These are phyloP conservation scores for Brachionus angularis DNA, from an alignment of 1,140 invertebrate genomes.

Conservation along the genomic window DNA sequence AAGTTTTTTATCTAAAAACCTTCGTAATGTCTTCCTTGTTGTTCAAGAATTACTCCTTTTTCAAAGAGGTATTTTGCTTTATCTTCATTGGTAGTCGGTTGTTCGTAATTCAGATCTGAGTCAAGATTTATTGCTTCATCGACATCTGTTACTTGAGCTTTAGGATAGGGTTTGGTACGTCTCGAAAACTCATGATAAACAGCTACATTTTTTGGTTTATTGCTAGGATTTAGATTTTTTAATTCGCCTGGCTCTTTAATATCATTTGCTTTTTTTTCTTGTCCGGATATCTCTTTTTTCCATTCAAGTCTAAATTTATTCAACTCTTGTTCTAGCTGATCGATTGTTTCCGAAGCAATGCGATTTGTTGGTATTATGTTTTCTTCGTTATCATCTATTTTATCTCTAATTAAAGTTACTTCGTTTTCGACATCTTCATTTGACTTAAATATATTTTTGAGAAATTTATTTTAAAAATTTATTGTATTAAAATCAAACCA, in stretches of 20 bases:
- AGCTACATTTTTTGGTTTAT: not conserved
- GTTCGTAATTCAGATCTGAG: slow-evolving; percentile 13
- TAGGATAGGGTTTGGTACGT: slow-evolving; percentile 17
- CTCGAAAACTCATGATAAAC: not conserved
- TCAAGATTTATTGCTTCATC: not conserved
- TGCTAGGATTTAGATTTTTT: too few species aligned
- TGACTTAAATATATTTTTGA: too few species aligned
- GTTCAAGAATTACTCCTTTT: slow-evolving; percentile 36
- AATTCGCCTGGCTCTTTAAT: not conserved
- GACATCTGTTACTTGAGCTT: not conserved
- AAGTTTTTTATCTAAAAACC: not conserved
- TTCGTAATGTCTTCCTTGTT: slow-evolving; percentile 21
- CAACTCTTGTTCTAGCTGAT: slow-evolving; percentile 9
- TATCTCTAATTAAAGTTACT: too few species aligned
- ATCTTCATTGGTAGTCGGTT: slow-evolving; percentile 25
- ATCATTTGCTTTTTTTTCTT: not conserved
- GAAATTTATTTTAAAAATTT: too few species aligned
- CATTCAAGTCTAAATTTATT: slow-evolving; percentile 35
- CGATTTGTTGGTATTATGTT: slow-evolving; percentile 5
- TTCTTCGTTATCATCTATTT: too few species aligned
- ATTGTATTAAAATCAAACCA: too few species aligned
- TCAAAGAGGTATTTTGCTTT: slow-evolving; percentile 35
- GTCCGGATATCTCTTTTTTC: slow-evolving; percentile 34
- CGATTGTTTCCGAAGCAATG: slow-evolving; percentile 4
- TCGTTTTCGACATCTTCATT: not conserved